phyloP scores from a whole-genome alignment of 2,797 vertebrate species.

The Prunella strophiata region DNA sequence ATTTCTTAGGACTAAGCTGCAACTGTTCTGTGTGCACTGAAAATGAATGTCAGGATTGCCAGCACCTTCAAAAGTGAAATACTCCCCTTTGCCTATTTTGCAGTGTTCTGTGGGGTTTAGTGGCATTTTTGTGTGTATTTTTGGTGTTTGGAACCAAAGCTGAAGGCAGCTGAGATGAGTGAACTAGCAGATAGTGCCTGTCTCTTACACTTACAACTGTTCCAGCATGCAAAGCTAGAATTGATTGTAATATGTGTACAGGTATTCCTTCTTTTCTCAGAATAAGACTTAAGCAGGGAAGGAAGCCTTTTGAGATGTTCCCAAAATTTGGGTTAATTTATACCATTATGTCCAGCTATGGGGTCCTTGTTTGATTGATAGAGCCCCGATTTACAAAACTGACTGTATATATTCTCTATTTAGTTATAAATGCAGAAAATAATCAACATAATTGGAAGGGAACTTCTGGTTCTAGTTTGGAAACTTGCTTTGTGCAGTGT shows the following conservation, averaged over 20 bases:
- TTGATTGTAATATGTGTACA: neutral
- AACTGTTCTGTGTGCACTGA: neutral
- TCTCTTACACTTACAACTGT: neutral
- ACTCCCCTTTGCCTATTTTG: neutral
- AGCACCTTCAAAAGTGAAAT: neutral
- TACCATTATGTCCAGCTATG: neutral
- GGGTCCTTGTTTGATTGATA: neutral
- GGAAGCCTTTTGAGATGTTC: neutral
- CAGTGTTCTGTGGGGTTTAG: neutral
- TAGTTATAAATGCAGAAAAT: neutral
- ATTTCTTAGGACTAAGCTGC: neutral
- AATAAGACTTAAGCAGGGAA: neutral
- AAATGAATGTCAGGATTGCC: neutral
- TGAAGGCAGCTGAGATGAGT: neutral
- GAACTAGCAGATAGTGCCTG: neutral
- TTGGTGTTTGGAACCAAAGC: neutral
- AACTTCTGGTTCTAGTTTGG: neutral
- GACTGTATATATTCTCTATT: neutral
- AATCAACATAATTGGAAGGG: neutral
- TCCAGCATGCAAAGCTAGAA: neutral
- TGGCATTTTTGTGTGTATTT: neutral
- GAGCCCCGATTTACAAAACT: neutral
- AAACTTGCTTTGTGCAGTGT: neutral
- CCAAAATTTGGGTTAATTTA: neutral
- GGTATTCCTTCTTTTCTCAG: neutral